Evolutionary conservation across 2,888 invertebrate species (phyloP).

Genomic region (Oligia latruncula): DNA sequence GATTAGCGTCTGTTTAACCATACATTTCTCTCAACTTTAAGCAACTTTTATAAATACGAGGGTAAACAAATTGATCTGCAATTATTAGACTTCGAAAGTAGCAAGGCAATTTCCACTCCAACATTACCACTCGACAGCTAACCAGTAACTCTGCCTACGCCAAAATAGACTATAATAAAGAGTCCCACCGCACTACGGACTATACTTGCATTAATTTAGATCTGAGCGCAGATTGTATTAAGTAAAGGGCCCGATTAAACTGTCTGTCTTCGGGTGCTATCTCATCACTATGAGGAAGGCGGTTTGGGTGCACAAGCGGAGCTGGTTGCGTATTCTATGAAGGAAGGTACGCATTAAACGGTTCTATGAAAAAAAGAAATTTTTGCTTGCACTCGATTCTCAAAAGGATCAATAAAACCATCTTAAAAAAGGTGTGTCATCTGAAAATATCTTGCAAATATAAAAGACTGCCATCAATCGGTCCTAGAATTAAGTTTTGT

Average conservation of each 20-base stretch:
- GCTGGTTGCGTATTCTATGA: constrained; percentile 9
- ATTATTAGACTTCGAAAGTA: neutral
- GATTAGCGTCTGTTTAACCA: neutral
- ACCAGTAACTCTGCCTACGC: constrained; percentile 29
- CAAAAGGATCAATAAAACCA: neutral
- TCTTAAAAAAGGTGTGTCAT: neutral
- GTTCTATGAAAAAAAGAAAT: too few species aligned
- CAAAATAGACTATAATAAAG: constrained; percentile 38
- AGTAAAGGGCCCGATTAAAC: constrained; percentile 73
- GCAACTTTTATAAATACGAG: neutral
- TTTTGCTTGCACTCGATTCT: neutral
- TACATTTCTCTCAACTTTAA: neutral
- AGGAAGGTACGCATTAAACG: too few species aligned
- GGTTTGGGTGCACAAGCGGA: constrained; percentile 21
- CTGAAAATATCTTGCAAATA: neutral
- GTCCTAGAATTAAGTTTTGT: neutral
- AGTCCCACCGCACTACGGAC: constrained; percentile 38
- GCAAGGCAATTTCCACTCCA: neutral
- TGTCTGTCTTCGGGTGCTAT: constrained; percentile 73
- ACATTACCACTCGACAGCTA: neutral
- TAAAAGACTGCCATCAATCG: neutral
- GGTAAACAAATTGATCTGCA: neutral
- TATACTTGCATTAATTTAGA: constrained; percentile 69
- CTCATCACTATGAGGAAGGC: constrained; percentile 57
- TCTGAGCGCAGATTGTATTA: constrained; percentile 69